A percentile compares a stretch with the other conserved stretches of the same genome.
These are phyloP conservation scores for Lophochroa leadbeateri DNA, from an alignment of 2,113 vertebrate genomes.

Conservation along the genomic window DNA sequence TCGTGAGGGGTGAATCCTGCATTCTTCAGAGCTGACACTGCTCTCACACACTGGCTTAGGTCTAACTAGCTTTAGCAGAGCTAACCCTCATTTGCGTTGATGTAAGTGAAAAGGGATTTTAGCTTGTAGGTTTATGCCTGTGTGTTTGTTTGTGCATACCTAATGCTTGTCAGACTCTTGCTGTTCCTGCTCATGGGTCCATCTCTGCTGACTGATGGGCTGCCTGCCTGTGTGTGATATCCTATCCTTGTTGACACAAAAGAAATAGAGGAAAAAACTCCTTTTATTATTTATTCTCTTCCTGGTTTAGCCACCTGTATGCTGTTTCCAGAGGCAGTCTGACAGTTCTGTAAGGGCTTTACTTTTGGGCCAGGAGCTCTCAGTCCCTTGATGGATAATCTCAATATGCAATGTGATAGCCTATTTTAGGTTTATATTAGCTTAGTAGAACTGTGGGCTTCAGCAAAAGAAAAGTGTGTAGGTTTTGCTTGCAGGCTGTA, in stretches of 20 bases:
- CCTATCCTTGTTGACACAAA: background rate
- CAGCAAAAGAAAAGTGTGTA: background rate
- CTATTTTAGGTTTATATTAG: background rate
- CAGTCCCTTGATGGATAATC: constrained; percentile 15
- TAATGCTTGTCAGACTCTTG: background rate
- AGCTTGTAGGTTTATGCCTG: background rate
- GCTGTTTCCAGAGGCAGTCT: background rate
- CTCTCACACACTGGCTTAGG: background rate
- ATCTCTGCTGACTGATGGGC: background rate
- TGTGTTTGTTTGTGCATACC: background rate
- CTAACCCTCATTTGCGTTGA: background rate
- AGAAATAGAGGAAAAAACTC: background rate
- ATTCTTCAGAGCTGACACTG: background rate
- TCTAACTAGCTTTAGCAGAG: background rate
- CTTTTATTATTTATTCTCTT: background rate
- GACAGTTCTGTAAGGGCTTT: background rate
- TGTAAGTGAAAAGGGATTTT: background rate
- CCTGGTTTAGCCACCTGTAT: background rate
- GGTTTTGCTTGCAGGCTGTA: background rate
- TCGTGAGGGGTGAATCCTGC: background rate
- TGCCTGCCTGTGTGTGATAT: background rate
- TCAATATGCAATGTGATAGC: constrained; percentile 9
- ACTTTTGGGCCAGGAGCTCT: background rate
- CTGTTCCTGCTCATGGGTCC: background rate
- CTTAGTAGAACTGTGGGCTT: background rate